Evolutionary conservation across 2,797 vertebrate species (phyloP).

Genomic region (Morelia viridis): DNA sequence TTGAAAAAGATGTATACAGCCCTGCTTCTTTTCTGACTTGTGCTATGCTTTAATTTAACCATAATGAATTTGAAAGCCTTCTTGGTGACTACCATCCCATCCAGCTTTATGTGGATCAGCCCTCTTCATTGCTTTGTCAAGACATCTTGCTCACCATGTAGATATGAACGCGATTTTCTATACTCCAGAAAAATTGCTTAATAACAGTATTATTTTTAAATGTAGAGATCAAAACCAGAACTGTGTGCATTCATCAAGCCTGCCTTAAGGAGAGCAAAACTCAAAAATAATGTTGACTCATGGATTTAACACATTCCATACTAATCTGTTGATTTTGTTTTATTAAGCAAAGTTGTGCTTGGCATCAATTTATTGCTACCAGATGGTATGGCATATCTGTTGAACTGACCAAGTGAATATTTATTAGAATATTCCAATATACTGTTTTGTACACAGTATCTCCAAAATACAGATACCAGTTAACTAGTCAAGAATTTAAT

Average conservation of each 20-base stretch:
- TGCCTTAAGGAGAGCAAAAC: background rate
- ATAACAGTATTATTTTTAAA: background rate
- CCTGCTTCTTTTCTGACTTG: background rate
- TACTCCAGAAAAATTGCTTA: background rate
- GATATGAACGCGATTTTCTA: no score
- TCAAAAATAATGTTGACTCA: background rate
- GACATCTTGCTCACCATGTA: background rate
- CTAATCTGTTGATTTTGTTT: background rate
- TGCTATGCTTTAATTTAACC: background rate
- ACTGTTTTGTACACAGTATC: background rate
- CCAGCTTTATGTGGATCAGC: background rate
- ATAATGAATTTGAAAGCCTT: background rate
- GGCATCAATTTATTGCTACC: background rate
- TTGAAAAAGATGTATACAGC: background rate
- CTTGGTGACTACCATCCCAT: background rate
- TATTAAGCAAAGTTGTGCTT: background rate
- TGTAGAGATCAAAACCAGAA: background rate
- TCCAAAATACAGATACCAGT: background rate
- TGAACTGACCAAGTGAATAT: background rate
- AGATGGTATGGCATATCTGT: background rate
- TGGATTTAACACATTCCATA: background rate
- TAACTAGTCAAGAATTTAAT: background rate
- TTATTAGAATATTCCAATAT: background rate
- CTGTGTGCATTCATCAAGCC: background rate
- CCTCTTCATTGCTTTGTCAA: background rate